These are phyloP conservation scores for Odontesthes bonariensis DNA, from an alignment of 2,113 vertebrate species.

Conservation along the genomic window DNA sequence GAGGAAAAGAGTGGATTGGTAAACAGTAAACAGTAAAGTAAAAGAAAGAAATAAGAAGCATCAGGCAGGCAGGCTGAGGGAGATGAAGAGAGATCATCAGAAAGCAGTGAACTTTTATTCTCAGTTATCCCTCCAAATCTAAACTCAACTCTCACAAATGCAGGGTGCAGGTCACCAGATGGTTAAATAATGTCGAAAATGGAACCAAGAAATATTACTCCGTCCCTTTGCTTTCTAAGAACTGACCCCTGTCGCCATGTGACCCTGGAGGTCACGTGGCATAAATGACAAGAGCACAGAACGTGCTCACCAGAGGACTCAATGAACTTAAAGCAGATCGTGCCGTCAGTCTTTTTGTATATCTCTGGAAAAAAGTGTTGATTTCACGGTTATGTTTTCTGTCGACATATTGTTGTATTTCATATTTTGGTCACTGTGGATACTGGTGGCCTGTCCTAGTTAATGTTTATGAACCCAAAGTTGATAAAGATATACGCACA, in stretches of 20 bases:
- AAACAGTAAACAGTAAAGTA: background rate
- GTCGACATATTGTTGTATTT: slow-evolving; percentile 45
- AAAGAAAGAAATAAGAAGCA: slow-evolving; percentile 7
- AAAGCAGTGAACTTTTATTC: slow-evolving; percentile 21
- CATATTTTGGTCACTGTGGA: slow-evolving; percentile 53
- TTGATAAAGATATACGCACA: slow-evolving; percentile 53
- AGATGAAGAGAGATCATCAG: background rate
- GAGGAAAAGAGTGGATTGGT: background rate
- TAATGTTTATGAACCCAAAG: slow-evolving; percentile 39
- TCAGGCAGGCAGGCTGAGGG: background rate
- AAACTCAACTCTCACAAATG: slow-evolving; percentile 22
- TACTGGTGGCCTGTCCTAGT: slow-evolving; percentile 43
- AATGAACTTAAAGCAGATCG: slow-evolving; percentile 44
- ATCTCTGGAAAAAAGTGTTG: slow-evolving; percentile 30
- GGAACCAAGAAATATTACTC: slow-evolving; percentile 18
- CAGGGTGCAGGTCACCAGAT: slow-evolving; percentile 78
- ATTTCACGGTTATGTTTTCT: slow-evolving; percentile 48
- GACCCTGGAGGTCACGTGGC: slow-evolving; percentile 79
- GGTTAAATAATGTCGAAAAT: slow-evolving; percentile 12
- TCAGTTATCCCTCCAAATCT: slow-evolving; percentile 5
- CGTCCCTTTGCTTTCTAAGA: background rate
- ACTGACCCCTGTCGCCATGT: slow-evolving; percentile 44
- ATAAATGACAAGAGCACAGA: slow-evolving; percentile 75
- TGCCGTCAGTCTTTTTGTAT: slow-evolving; percentile 48
- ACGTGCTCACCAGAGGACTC: slow-evolving; percentile 69